Evolutionary conservation across 2,888 invertebrate genomes (phyloP), one percentile per base, ranked within the genome.

Genomic region (Choreutis nemorana): DNA sequence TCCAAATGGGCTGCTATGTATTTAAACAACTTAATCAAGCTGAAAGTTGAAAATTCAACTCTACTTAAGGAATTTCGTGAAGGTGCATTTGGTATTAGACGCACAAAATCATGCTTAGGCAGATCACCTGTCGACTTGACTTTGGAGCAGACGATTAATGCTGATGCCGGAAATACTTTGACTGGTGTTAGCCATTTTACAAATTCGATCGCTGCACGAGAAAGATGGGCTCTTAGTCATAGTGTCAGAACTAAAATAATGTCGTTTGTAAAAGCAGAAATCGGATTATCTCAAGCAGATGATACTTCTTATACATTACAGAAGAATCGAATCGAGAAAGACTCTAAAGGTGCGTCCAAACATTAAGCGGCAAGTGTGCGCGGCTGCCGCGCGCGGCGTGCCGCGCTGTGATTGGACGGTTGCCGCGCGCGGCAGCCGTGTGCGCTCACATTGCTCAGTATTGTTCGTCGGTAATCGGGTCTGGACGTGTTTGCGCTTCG

Each of bases 221-320:
- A 53, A 37, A 34, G 51, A 31, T 53, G 51, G 51, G 44, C 45
- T 4, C 40, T 41, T 4, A 51, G 46, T 35, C 52, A 53, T 28
- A 50, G 45, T 35, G 42, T 50, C 25, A 45, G 48, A 27, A 47
- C 50, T 4, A 50, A 44, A 31, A 43, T 52, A 21, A 21, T 53
- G 32, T 21, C 39, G 12, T 6, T 21, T 36, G 25, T 33, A 12
- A 39, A 35, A 32, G 7, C 16, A 28, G 21, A 36, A 18, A 26
- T 33, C 10, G 36, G 44, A 25, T 26, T 50, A 32, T 31, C 42
- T 5, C 24, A 42, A 31, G 37, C 32, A 40, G 48, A 51, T 42
- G 50, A 50, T 41, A 34, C 33, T 30, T 36, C 34, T 11, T 27
- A 36, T 22, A 29, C 34, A 24, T 34, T 37, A 23, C 34, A 50